These are phyloP conservation scores for Thamnophis elegans DNA, from an alignment of 2,797 vertebrate genomes.

Conservation along the genomic window DNA sequence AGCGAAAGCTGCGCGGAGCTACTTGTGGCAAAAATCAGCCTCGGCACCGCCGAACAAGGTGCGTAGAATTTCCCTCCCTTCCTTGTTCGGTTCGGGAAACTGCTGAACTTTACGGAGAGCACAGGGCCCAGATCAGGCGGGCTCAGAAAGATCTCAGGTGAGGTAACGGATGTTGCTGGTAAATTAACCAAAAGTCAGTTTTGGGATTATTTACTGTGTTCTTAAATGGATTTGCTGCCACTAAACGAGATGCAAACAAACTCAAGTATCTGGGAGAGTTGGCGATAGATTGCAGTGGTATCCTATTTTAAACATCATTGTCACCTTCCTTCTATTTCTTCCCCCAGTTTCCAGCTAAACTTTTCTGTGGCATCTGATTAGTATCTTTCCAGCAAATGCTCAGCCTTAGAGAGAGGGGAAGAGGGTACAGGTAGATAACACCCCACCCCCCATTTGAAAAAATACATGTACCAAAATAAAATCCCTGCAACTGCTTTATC, in stretches of 20 bases:
- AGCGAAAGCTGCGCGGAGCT: neutral
- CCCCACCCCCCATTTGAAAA: neutral
- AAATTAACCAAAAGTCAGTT: neutral
- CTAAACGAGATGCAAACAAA: neutral
- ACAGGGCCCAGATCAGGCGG: neutral
- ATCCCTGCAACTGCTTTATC: neutral
- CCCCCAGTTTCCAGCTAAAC: neutral
- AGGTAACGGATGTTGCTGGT: neutral
- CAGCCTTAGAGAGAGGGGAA: neutral
- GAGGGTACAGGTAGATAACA: neutral
- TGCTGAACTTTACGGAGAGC: neutral
- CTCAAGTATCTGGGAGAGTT: neutral
- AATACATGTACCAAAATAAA: neutral
- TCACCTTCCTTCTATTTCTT: neutral
- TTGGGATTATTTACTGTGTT: neutral
- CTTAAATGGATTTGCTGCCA: neutral
- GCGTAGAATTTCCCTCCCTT: neutral
- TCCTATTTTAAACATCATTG: neutral
- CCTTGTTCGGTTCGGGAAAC: neutral
- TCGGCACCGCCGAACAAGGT: neutral
- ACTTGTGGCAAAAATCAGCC: neutral
- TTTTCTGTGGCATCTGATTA: neutral
- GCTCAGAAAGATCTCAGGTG: neutral
- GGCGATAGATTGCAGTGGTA: neutral
- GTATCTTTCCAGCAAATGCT: neutral